Evolutionary conservation across 2,113 vertebrate genomes (phyloP).

Genomic region (Cavia aperea): DNA sequence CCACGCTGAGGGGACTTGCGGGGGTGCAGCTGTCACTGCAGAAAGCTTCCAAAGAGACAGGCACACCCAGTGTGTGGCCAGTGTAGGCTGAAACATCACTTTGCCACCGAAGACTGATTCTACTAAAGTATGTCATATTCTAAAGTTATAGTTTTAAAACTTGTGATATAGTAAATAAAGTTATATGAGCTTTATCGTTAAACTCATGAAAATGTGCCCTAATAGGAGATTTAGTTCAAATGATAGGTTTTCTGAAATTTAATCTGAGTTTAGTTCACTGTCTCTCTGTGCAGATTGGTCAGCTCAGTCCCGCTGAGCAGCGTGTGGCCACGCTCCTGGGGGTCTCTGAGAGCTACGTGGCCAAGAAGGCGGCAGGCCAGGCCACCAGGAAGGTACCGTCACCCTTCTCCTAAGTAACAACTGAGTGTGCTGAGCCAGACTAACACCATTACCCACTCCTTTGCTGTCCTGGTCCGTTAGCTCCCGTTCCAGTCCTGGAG

Average conservation of each 20-base stretch:
- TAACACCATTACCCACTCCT: background rate
- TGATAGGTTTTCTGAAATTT: conserved; percentile 19
- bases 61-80: background rate
- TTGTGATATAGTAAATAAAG: conserved; percentile 13
- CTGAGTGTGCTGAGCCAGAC: background rate
- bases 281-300: conserved; percentile 79
- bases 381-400: conserved; percentile 84
- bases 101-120: background rate
- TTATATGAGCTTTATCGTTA: background rate
- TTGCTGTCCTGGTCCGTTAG: background rate
- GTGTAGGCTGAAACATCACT: background rate
- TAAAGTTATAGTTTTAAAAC: background rate
- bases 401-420: background rate
- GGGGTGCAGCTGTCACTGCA: background rate
- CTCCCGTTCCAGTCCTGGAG: background rate
- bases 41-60: too few relatives aligned
- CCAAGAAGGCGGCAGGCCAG: conserved; percentile 90
- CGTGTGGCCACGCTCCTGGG: conserved; percentile 85
- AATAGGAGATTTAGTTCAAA: conserved; percentile 27
- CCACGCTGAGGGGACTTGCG: background rate
- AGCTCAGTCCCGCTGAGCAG: conserved; percentile 85
- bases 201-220: conserved; percentile 27
- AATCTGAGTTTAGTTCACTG: background rate
- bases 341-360: conserved; percentile 90
- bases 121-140: background rate